Evolutionary conservation across 2,888 invertebrate species (phyloP).

Genomic region (Caenorhabditis japonica): DNA sequence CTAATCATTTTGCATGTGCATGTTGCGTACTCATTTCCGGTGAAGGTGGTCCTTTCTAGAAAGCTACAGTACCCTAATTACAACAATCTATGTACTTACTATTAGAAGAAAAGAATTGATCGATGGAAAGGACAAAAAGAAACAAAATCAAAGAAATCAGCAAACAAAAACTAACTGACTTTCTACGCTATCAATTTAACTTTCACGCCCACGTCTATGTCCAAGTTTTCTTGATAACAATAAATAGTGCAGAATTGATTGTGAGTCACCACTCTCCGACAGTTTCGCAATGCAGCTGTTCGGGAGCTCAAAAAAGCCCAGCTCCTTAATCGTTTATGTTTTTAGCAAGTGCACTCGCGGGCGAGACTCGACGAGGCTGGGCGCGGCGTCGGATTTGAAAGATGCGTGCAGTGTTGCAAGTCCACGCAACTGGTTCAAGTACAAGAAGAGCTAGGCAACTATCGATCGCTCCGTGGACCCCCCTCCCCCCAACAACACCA

Average conservation of each 20-base stretch:
- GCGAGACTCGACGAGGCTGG: no score
- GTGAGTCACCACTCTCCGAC: constrained; percentile 15
- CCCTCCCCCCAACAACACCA: constrained; percentile 20
- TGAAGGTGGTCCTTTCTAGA: constrained; percentile 19
- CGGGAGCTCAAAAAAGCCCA: background rate
- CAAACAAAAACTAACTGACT: constrained; percentile 9
- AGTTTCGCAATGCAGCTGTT: no score
- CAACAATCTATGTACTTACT: no score
- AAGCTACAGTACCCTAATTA: background rate
- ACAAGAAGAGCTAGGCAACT: constrained; percentile 47
- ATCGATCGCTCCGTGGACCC: constrained; percentile 30
- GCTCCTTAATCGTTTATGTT: background rate
- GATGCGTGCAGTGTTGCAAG: constrained; percentile 39
- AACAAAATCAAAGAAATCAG: background rate
- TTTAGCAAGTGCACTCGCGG: no score
- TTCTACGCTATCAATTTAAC: no score
- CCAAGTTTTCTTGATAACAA: constrained; percentile 18
- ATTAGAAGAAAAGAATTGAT: no score
- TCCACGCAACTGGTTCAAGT: constrained; percentile 51
- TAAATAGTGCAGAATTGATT: constrained; percentile 4
- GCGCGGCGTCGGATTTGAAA: no score
- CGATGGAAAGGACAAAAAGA: background rate
- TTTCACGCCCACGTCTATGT: constrained; percentile 12
- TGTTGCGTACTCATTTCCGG: constrained; percentile 25
- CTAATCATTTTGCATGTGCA: constrained; percentile 32